phyloP scores from a whole-genome alignment of 2,797 vertebrate genomes.

The Argya squamiceps region DNA sequence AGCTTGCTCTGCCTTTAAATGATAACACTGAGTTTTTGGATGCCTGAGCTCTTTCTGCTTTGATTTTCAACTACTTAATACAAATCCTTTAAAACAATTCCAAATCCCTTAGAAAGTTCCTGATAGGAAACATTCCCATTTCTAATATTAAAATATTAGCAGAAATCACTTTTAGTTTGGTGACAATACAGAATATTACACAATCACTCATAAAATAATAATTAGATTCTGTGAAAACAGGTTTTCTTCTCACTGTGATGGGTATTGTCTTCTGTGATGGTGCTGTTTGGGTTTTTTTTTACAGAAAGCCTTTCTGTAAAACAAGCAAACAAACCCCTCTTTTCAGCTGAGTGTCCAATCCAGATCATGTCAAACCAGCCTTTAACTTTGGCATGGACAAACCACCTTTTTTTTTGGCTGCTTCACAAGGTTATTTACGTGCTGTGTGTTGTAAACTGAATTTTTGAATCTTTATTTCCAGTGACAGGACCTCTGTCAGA shows the following conservation, averaged over 20 bases:
- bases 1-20: neutral
- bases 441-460: neutral
- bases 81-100: neutral
- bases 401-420: neutral
- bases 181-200: rapidly evolving
- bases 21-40: neutral
- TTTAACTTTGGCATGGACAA: neutral
- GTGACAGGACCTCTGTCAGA: conserved; percentile 97
- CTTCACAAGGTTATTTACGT: rapidly evolving
- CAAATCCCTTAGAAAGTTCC: neutral
- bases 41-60: neutral
- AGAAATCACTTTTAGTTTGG: neutral
- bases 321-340: neutral
- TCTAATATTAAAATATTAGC: neutral
- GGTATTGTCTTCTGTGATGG: neutral
- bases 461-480: conserved; percentile 62
- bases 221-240: neutral
- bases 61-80: neutral
- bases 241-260: neutral
- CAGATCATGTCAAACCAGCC: neutral
- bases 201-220: neutral
- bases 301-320: conserved; percentile 18
- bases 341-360: neutral
- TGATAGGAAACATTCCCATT: neutral
- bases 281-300: neutral